Evolutionary conservation across 2,888 invertebrate genomes (phyloP).

Genomic region (Operophtera brumata): DNA sequence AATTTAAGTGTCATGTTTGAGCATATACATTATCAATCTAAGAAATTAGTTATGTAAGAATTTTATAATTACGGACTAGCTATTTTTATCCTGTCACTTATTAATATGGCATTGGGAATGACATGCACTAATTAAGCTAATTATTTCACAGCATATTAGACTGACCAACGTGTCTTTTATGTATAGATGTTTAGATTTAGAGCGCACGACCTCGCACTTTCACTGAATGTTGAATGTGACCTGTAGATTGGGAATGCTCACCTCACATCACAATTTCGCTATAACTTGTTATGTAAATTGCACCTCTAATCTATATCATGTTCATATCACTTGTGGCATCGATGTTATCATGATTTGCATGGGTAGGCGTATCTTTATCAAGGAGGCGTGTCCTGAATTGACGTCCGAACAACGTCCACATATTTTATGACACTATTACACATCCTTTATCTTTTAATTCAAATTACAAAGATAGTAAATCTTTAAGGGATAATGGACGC

Average conservation of each 20-base stretch:
- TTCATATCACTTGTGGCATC: conserved; percentile 1
- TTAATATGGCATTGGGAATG: conserved; percentile 12
- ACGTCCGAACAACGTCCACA: background rate
- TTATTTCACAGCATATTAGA: conserved; percentile 20
- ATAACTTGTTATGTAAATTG: background rate
- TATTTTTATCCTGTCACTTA: background rate
- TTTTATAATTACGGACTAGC: background rate
- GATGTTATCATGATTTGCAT: background rate
- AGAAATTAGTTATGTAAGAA: background rate
- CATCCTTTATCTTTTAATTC: background rate
- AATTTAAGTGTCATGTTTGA: too few relatives aligned
- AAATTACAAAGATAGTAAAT: background rate
- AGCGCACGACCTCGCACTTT: conserved; percentile 43
- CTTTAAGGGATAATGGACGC: background rate
- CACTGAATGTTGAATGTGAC: conserved; percentile 71
- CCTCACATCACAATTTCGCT: conserved; percentile 12
- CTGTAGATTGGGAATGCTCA: conserved; percentile 67
- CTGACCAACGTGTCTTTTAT: conserved; percentile 19
- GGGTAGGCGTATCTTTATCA: background rate
- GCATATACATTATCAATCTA: background rate
- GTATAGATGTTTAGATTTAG: conserved; percentile 45
- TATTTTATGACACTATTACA: background rate
- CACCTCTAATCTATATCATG: background rate
- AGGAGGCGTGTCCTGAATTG: background rate
- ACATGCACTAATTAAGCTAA: conserved; percentile 11